Evolutionary conservation across 2,113 vertebrate species (phyloP).

Genomic region (Scytalopus superciliaris): DNA sequence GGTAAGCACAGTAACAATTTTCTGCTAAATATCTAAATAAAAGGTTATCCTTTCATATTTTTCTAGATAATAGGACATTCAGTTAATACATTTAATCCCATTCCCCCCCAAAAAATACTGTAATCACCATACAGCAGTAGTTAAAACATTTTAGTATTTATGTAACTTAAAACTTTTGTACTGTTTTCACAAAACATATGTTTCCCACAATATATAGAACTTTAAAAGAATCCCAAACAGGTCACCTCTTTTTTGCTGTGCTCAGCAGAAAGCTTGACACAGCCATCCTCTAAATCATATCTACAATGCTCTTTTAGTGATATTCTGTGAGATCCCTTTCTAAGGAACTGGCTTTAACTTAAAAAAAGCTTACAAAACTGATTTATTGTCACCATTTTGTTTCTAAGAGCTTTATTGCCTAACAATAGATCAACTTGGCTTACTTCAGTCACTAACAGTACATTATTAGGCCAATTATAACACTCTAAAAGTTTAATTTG

Average conservation of each 20-base stretch:
- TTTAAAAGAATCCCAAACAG: neutral
- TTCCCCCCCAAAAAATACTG: fast-evolving
- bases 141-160: neutral
- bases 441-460: slow-evolving; percentile 23
- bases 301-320: neutral
- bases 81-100: neutral
- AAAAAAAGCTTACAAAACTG: neutral
- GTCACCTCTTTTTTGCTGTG: neutral
- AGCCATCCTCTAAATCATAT: neutral
- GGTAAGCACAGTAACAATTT: neutral
- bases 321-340: neutral
- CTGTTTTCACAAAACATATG: neutral
- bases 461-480: slow-evolving; percentile 56
- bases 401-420: slow-evolving; percentile 11
- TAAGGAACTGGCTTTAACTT: neutral
- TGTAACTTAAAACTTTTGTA: neutral
- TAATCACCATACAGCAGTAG: neutral
- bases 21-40: neutral
- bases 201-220: neutral
- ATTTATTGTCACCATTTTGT: slow-evolving; percentile 30
- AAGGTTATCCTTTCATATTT: fast-evolving
- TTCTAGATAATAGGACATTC: neutral
- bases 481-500: slow-evolving; percentile 51
- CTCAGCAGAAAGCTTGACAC: neutral
- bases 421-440: slow-evolving; percentile 7